Base-by-base conservation (phyloP, 2,888 invertebrate species). In the Maniola hyperantus region DNA sequence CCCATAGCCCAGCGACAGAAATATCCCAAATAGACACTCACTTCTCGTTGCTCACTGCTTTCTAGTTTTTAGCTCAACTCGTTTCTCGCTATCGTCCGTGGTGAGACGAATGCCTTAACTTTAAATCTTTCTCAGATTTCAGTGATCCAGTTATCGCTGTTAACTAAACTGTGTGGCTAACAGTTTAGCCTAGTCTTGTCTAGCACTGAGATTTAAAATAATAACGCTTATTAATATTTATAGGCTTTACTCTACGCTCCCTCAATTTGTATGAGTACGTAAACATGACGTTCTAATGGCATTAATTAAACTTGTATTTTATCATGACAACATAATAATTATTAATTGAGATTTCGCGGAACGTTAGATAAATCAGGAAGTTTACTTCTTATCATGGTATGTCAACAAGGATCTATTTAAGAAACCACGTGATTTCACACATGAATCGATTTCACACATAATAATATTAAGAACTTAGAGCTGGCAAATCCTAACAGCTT, bases 331-430 rank as follows among this genome's bases (percentile, higher is more conserved):
- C 59, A 13, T 48, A 48, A 59, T 59, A 34, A 58, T 46, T 55
- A 57, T 58, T 58, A 51, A 59, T 65, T 54, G 58, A 59, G 46
- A 65, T 48, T 59, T 65, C 54, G 53, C 42, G 20, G 66, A 58
- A 68, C 57, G 26, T 54, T 61, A 51, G 10, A 51, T n/a, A 65
- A 55, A 66, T 60, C 66, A 69, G 66, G 66, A 69, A 69, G 69
- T 61, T 64, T 36, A 10, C 55, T 53, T 57, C 18, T 64, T 69
- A 69, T 69, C 64, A 11, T 60, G 60, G 54, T 57, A 42, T 66
- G 60, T 66, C 69, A 64, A 69, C 64, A 63, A 66, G 66, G 68
- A 66, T 69, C 69, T 64, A 60, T 69, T 66, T 61, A 50, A 58
- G 42, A 44, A 63, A 20, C 48, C 55, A 62, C 57, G 62, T 68